Evolutionary conservation across 2,113 vertebrate species (phyloP).

Genomic region (Forbesichthys papilliferus): DNA sequence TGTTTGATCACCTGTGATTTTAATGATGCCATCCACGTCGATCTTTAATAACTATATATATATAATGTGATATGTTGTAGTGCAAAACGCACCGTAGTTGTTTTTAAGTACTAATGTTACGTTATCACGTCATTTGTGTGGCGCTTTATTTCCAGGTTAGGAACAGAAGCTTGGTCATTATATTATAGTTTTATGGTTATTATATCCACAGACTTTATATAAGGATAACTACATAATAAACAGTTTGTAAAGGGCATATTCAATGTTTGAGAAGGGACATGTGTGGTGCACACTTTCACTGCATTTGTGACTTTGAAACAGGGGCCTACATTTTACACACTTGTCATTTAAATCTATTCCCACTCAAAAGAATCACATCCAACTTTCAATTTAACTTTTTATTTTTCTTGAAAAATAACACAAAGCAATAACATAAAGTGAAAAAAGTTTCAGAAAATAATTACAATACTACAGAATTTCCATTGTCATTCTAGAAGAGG

Average conservation of each 20-base stretch:
- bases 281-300: neutral
- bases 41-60: neutral
- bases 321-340: neutral
- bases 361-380: neutral
- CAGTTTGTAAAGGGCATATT: too few relatives aligned
- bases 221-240: neutral
- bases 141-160: slow-evolving; percentile 66
- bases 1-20: neutral
- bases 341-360: neutral
- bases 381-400: slow-evolving; percentile 44
- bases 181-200: too few relatives aligned
- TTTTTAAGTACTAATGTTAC: neutral
- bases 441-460: slow-evolving; percentile 78
- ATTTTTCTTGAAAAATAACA: slow-evolving; percentile 78
- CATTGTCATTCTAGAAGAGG: slow-evolving; percentile 66
- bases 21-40: slow-evolving; percentile 13
- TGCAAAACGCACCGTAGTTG: neutral
- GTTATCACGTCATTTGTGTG: slow-evolving; percentile 42
- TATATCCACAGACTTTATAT: too few relatives aligned
- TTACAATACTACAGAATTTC: slow-evolving; percentile 79
- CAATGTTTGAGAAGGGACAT: too few relatives aligned
- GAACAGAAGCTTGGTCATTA: neutral
- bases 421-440: slow-evolving; percentile 65
- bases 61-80: neutral
- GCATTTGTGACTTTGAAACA: neutral